A percentile compares a stretch with the other conserved stretches of the same genome.
Conservation (phyloP, 2,797 vertebrate genomes). For the Onychomys leucogaster region DNA sequence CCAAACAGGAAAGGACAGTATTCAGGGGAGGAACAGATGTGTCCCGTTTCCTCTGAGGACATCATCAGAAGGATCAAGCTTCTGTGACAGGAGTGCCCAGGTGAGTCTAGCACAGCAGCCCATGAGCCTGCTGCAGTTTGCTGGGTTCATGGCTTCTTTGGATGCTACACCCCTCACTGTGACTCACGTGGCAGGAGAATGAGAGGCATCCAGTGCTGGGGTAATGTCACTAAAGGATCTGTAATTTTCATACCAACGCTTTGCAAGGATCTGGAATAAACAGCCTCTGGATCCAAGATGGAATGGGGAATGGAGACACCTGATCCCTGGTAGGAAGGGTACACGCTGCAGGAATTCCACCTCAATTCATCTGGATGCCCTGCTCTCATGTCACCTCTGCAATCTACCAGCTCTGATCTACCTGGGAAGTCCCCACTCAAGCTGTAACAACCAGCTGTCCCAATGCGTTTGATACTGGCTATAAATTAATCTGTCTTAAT, state of each 20-base stretch:
- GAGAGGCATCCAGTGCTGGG: neutral
- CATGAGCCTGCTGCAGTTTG: neutral
- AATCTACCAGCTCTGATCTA: neutral
- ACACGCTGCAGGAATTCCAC: neutral
- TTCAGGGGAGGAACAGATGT: neutral
- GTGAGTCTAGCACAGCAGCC: neutral
- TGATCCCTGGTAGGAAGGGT: neutral
- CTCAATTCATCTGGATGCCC: neutral
- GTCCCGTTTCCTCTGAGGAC: neutral
- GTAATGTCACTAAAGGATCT: constrained; percentile 38
- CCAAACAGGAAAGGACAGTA: neutral
- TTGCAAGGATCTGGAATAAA: neutral
- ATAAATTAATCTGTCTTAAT: constrained; percentile 83
- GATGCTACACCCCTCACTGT: neutral
- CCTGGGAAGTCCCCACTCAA: neutral
- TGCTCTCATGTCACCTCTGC: neutral
- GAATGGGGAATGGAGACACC: neutral
- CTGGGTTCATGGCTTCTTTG: neutral
- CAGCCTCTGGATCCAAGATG: neutral
- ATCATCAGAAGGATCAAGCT: neutral
- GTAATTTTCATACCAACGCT: neutral
- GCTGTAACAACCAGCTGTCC: constrained; percentile 53
- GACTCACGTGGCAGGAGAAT: neutral
- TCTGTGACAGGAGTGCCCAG: neutral
- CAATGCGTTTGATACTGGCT: neutral